Percentiles rank a stretch among this genome's conserved stretches.
phyloP scores from a whole-genome alignment of 2,888 invertebrate species.

The Polietes domitor region DNA sequence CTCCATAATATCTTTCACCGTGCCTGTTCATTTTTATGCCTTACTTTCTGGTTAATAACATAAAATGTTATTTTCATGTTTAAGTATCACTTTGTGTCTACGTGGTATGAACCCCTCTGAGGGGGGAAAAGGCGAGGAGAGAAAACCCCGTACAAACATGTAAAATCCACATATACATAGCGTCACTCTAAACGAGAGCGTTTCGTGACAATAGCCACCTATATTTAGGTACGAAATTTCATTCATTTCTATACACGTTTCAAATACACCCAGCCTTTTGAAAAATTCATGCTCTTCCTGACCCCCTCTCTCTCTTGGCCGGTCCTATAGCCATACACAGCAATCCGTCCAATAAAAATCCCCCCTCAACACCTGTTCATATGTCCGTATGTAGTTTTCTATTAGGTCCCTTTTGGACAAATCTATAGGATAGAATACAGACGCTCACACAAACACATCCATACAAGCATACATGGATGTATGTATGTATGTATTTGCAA shows the following conservation, averaged over 20 bases:
- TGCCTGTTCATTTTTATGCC: not conserved
- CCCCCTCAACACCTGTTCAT: constrained; percentile 45
- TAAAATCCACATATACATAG: not conserved
- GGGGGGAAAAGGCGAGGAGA: not conserved
- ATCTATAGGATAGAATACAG: not conserved
- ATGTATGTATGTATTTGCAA: not conserved
- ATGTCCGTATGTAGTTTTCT: constrained; percentile 19
- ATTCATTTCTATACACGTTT: constrained; percentile 1
- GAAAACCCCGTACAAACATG: not conserved
- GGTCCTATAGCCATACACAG: no score
- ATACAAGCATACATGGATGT: not conserved
- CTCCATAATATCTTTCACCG: not conserved
- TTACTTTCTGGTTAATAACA: constrained; percentile 57
- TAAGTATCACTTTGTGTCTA: constrained; percentile 60
- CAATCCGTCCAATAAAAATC: not conserved
- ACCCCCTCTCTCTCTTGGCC: not conserved
- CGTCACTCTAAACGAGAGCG: constrained; percentile 1
- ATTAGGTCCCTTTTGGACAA: not conserved
- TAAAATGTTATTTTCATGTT: constrained; percentile 63
- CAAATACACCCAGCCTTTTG: not conserved
- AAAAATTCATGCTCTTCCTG: not conserved
- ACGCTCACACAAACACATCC: not conserved
- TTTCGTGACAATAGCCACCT: constrained; percentile 57
- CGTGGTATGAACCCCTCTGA: constrained; percentile 47
- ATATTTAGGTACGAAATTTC: constrained; percentile 16